A percentile compares a stretch with the other conserved stretches of the same genome.
Evolutionary conservation across 2,797 vertebrate genomes (phyloP).

Genomic region (Megalops cyprinoides): DNA sequence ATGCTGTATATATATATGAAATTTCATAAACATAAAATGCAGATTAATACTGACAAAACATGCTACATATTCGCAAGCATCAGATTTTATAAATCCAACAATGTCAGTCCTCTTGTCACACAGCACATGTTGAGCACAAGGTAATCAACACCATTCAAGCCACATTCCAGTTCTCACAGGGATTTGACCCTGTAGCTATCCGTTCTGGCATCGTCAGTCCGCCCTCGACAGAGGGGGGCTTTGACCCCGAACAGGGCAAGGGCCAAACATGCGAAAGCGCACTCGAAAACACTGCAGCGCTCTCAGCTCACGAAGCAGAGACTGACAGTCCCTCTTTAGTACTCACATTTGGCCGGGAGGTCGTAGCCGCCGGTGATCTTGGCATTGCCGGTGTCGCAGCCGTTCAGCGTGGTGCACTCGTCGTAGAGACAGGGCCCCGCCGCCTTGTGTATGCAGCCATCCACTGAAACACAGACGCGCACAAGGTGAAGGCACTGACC

Average conservation of each 20-base stretch:
- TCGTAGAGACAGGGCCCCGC: conserved; percentile 90
- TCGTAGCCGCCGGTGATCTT: conserved; percentile 97
- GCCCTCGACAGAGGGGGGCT: too few relatives aligned
- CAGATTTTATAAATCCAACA: conserved; percentile 61
- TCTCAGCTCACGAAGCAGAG: too few relatives aligned
- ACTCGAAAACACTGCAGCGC: too few relatives aligned
- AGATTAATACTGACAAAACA: too few relatives aligned
- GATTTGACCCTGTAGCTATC: background rate
- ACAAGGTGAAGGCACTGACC: background rate
- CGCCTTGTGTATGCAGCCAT: conserved; percentile 97
- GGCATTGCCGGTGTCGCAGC: conserved; percentile 93
- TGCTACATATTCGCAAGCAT: too few relatives aligned
- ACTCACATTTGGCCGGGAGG: conserved; percentile 97
- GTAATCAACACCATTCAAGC: background rate
- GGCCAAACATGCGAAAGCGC: too few relatives aligned
- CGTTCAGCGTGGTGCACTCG: conserved; percentile 90
- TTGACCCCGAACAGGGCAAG: too few relatives aligned
- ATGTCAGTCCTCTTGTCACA: conserved; percentile 57
- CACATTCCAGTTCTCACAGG: background rate
- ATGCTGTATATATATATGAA: background rate
- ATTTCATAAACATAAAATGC: too few relatives aligned
- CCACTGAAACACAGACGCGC: conserved; percentile 76
- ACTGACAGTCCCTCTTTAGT: too few relatives aligned
- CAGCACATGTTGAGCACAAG: background rate
- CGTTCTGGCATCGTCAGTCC: background rate